Base-by-base conservation (phyloP, 2,797 vertebrate species). In the Rhynchonycteris naso region DNA sequence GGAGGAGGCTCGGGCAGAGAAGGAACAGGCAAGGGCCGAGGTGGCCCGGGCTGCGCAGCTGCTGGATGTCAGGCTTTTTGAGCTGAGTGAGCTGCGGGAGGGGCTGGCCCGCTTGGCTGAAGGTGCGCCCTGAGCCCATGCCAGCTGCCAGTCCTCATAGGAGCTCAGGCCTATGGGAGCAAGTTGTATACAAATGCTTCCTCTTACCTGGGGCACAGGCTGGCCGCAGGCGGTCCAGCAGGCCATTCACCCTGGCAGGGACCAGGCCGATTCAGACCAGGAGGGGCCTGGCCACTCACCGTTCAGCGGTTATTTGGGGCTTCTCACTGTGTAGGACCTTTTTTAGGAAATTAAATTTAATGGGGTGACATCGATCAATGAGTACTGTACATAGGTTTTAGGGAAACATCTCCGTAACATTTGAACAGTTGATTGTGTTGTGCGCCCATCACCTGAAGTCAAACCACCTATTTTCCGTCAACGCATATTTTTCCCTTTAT, bases 41-140 rank as follows among this genome's bases (percentile, higher is more conserved):
- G 98, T 99, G 83, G 98, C 96, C 90, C 98, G 98, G 63, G 98
- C 99, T 16, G 98, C 99, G 0, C 98, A 99, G 65, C 98, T 99
- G 71, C 98, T 99, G 97, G 99, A 99, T 2, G 97, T 99, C 95
- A 99, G 99, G 98, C 99, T 99, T 74, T 98, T 98, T 1, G 99
- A 99, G 98, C 98, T 99, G 93, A 99, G 98, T 0, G 99, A 99
- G 98, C 98, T 99, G 79, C 98, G 99, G 15, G 99, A 99, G 97
- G 99, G 98, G 93, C 97, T 99, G 84, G 99, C 99, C 52, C 99
- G 99, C 92, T 98, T 99, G 89, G 94, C 99, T 0, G 99, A 99
- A 98, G 97, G 97, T 1, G 4, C 78, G 0, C 96, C 97, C 38
- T 96, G 38, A 95, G 68, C 43, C 10, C 0, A 8, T 28, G 21